Conservation (phyloP, 2,113 vertebrate genomes). For the Silurus meridionalis region DNA sequence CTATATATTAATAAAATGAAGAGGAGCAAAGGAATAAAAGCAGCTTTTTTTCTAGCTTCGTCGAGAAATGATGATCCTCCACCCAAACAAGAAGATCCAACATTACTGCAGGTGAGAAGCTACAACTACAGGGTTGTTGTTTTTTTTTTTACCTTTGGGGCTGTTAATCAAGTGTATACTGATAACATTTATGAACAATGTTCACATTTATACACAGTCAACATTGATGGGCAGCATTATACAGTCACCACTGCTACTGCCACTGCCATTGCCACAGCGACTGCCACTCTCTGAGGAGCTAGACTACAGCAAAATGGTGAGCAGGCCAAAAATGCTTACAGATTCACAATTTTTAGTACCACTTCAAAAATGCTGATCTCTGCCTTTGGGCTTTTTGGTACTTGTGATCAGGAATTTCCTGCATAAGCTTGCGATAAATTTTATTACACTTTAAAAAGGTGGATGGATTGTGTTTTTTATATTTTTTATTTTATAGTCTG, state of each 20-base stretch:
- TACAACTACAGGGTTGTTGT: background rate
- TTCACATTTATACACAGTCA: background rate
- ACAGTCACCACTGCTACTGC: too few species aligned
- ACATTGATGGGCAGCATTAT: background rate
- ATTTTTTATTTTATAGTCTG: too few species aligned
- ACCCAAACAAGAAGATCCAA: background rate
- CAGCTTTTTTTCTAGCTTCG: conserved; percentile 3
- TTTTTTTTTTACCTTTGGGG: background rate
- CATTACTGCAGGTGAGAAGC: conserved; percentile 14
- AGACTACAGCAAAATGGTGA: conserved; percentile 26
- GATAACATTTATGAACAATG: background rate
- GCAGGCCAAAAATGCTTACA: background rate
- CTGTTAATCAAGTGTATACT: background rate
- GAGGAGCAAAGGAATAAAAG: background rate
- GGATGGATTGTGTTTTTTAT: too few species aligned
- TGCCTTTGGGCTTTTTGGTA: background rate
- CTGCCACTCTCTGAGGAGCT: background rate
- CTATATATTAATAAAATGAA: background rate
- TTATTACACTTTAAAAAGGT: background rate
- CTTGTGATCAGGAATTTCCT: background rate
- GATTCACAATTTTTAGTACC: background rate
- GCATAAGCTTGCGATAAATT: background rate
- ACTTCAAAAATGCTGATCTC: background rate
- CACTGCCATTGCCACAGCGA: background rate
- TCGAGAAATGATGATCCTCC: background rate